These are phyloP conservation scores for Phacellophora camtschatica DNA, from an alignment of 30 jellyfish, hydroid and myxozoan species.

Conservation along the genomic window DNA sequence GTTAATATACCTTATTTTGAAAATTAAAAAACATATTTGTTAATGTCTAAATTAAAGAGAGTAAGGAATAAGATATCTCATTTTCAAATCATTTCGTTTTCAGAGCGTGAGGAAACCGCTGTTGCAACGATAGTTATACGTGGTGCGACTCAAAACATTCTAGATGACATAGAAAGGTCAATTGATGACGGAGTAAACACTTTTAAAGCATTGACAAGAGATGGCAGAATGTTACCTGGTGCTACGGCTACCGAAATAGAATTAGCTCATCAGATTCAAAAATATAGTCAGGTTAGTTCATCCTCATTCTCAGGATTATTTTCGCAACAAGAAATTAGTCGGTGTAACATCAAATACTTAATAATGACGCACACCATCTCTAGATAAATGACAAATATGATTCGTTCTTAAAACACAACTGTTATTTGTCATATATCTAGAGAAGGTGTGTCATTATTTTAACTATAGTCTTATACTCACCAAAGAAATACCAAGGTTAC, in stretches of 20 bases:
- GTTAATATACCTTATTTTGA: too few relatives aligned
- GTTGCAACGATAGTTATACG: constrained; percentile 91
- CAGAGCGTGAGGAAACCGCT: constrained; percentile 98
- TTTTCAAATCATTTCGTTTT: not conserved
- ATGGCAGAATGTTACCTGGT: constrained; percentile 93
- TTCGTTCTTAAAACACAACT: too few relatives aligned
- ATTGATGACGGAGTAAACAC: constrained; percentile 99
- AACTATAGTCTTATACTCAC: too few relatives aligned
- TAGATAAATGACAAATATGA: too few relatives aligned
- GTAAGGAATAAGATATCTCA: too few relatives aligned
- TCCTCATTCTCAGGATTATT: not conserved
- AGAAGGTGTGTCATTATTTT: too few relatives aligned
- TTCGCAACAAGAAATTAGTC: not conserved
- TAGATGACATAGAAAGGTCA: constrained; percentile 98
- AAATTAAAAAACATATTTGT: too few relatives aligned
- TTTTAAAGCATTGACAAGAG: constrained; percentile 93
- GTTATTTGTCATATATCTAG: too few relatives aligned
- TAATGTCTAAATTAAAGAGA: too few relatives aligned
- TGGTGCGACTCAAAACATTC: constrained; percentile 89
- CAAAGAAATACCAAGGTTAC: too few relatives aligned
- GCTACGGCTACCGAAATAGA: constrained; percentile 99
- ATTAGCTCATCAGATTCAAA: constrained; percentile 70
- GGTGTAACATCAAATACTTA: not conserved
- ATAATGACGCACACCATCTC: not conserved
- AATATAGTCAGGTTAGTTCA: constrained; percentile 80